These are phyloP conservation scores for Agonopterix arenella DNA, from an alignment of 2,888 invertebrate genomes.

Conservation along the genomic window DNA sequence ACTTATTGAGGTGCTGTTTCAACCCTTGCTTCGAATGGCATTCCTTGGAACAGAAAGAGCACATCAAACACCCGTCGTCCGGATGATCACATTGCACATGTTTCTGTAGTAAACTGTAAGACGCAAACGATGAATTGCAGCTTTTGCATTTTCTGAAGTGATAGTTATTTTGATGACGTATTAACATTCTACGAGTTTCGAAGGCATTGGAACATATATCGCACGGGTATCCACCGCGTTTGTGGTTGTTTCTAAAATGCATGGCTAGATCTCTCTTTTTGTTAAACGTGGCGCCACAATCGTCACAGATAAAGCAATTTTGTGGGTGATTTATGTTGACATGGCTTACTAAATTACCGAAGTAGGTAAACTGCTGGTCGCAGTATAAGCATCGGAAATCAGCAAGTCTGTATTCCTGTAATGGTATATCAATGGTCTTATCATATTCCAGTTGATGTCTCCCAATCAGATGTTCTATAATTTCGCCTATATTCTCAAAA, in stretches of 20 bases:
- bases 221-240: constrained; percentile 45
- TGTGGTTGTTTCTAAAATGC: constrained; percentile 46
- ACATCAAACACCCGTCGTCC: constrained; percentile 36
- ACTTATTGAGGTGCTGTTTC: constrained; percentile 45
- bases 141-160: constrained; percentile 49
- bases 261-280: constrained; percentile 45
- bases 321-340: constrained; percentile 45
- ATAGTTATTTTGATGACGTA: constrained; percentile 38
- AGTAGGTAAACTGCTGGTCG: constrained; percentile 42
- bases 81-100: constrained; percentile 47
- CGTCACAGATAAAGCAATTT: constrained; percentile 47
- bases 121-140: constrained; percentile 40
- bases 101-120: constrained; percentile 36
- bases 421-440: constrained; percentile 38
- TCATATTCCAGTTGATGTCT: constrained; percentile 53
- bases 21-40: constrained; percentile 45
- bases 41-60: constrained; percentile 47
- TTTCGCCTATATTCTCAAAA: constrained; percentile 35
- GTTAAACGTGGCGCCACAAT: constrained; percentile 47
- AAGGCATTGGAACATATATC: constrained; percentile 42
- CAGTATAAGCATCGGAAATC: constrained; percentile 50
- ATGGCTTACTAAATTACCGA: constrained; percentile 47
- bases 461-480: constrained; percentile 50
- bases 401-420: constrained; percentile 44
- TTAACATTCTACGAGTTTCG: constrained; percentile 25